phyloP scores from a whole-genome alignment of 2,797 vertebrate genomes.

The Sarcophilus harrisii region DNA sequence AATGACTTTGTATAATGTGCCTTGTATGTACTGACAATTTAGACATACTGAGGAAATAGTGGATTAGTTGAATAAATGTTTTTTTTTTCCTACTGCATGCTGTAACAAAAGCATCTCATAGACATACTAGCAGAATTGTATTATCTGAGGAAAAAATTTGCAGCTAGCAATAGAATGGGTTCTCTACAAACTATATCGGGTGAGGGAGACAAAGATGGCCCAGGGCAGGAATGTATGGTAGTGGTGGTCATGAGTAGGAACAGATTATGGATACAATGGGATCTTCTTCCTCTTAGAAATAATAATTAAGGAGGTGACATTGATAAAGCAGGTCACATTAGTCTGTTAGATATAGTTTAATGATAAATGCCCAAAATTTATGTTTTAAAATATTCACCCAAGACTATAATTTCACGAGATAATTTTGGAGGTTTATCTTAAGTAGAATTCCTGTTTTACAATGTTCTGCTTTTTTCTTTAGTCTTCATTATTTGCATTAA shows the following conservation, averaged over 20 bases:
- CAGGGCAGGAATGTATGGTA: not conserved
- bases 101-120: not conserved
- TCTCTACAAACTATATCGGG: not conserved
- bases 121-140: not conserved
- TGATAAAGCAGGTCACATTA: not conserved
- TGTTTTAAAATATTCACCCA: not conserved
- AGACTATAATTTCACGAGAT: not conserved
- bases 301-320: not conserved
- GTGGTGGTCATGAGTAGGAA: not conserved
- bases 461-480: not conserved
- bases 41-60: not conserved
- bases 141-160: not conserved
- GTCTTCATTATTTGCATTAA: not conserved
- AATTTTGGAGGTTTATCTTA: not conserved
- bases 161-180: not conserved
- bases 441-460: not conserved
- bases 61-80: conserved; percentile 28
- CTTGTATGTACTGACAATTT: conserved; percentile 50
- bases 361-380: not conserved
- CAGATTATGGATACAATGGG: not conserved
- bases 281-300: conserved; percentile 7
- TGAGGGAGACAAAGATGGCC: conserved; percentile 12
- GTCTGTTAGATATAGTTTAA: not conserved
- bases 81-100: conserved; percentile 13
- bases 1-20: conserved; percentile 63